phyloP scores from a whole-genome alignment of 2,113 vertebrate genomes.

The Cyanocitta stelleri region DNA sequence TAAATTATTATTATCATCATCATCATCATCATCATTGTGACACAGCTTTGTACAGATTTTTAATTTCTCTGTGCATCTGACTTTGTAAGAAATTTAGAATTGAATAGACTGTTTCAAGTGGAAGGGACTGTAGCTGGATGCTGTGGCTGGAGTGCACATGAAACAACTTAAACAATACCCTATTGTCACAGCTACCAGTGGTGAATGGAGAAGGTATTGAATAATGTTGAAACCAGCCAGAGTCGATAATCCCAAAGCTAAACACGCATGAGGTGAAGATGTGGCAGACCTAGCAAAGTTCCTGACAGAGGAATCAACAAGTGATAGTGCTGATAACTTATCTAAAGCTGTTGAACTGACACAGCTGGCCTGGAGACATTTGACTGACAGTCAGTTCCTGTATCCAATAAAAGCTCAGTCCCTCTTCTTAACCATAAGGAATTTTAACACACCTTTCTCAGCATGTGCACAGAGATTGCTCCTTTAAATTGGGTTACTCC shows the following conservation, averaged over 20 bases:
- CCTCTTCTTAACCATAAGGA: neutral
- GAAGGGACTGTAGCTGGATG: neutral
- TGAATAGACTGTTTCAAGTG: neutral
- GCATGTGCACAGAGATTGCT: neutral
- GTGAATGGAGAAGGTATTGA: neutral
- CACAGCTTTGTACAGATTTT: neutral
- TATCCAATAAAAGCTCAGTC: neutral
- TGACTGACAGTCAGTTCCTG: neutral
- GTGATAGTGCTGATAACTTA: neutral
- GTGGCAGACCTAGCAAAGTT: neutral
- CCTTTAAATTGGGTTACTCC: neutral
- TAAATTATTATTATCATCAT: neutral
- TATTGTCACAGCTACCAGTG: neutral
- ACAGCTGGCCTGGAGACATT: neutral
- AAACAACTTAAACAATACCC: neutral
- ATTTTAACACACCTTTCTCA: neutral
- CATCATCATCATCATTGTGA: neutral
- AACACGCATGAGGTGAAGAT: neutral
- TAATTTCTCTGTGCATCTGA: neutral
- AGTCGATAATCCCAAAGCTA: neutral
- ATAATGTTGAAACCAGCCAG: neutral
- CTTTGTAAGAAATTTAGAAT: neutral
- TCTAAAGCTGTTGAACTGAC: neutral
- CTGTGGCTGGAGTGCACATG: neutral
- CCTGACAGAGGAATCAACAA: neutral